A percentile compares a stretch with the other conserved stretches of the same genome.
Conservation (phyloP, 1,140 invertebrate genomes). For the Papilio helenus region DNA sequence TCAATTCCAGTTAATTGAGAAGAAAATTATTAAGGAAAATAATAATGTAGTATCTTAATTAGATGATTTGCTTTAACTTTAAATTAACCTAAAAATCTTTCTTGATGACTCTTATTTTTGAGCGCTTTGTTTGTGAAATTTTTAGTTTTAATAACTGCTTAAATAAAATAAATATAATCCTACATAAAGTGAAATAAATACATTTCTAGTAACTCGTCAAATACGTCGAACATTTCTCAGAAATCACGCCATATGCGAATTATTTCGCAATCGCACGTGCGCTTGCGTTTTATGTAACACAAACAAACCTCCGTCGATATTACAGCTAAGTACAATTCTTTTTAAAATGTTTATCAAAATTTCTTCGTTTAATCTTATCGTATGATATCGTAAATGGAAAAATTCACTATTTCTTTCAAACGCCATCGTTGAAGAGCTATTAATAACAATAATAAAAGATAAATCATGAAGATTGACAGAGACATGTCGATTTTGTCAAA, state of each 20-base stretch:
- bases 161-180: not conserved
- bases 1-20: not conserved
- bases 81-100: too few relatives aligned
- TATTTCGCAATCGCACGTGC: not conserved
- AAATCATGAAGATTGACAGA: not conserved
- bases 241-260: not conserved
- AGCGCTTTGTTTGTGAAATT: too few relatives aligned
- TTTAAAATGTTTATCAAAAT: not conserved
- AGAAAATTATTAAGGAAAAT: not conserved
- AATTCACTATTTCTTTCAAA: not conserved
- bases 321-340: not conserved
- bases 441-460: not conserved
- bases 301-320: not conserved
- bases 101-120: too few relatives aligned
- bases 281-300: slow-evolving; percentile 10
- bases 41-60: too few relatives aligned
- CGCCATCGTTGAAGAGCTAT: not conserved
- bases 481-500: not conserved
- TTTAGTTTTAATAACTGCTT: not conserved
- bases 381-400: not conserved
- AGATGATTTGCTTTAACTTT: too few relatives aligned
- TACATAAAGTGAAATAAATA: not conserved
- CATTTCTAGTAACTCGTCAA: not conserved
- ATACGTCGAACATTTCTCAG: not conserved
- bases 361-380: not conserved